These are phyloP conservation scores for Sprattus sprattus DNA, from an alignment of 2,113 vertebrate genomes.

Conservation along the genomic window DNA sequence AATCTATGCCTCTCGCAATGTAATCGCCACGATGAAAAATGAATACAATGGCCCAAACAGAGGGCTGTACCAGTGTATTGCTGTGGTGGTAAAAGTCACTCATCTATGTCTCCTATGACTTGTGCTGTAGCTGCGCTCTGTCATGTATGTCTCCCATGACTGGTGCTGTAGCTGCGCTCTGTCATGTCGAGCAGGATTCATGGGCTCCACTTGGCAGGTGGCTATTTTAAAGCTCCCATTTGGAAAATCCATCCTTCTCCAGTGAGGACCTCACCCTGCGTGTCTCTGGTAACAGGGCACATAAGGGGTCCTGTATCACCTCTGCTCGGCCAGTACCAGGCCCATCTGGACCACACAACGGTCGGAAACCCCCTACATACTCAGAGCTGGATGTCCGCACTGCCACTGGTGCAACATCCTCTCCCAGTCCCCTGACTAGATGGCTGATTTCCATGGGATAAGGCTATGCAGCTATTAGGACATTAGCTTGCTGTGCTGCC, in stretches of 20 bases:
- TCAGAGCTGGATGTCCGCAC: neutral
- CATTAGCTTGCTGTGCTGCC: neutral
- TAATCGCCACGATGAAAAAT: neutral
- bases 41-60: neutral
- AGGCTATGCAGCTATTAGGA: slow-evolving; percentile 29
- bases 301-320: neutral
- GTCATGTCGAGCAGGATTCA: neutral
- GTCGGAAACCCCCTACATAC: neutral
- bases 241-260: neutral
- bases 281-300: neutral
- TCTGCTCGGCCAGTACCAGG: neutral
- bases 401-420: neutral
- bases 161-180: neutral
- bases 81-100: neutral
- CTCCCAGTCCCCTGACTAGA: slow-evolving; percentile 5
- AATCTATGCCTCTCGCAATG: neutral
- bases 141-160: neutral
- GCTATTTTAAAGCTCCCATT: neutral
- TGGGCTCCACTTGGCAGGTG: neutral
- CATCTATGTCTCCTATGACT: neutral
- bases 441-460: slow-evolving; percentile 10
- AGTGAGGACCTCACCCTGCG: neutral
- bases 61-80: neutral
- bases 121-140: neutral
- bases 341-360: neutral